Conservation (phyloP, 2,797 vertebrate genomes). For the Decapterus maruadsi region DNA sequence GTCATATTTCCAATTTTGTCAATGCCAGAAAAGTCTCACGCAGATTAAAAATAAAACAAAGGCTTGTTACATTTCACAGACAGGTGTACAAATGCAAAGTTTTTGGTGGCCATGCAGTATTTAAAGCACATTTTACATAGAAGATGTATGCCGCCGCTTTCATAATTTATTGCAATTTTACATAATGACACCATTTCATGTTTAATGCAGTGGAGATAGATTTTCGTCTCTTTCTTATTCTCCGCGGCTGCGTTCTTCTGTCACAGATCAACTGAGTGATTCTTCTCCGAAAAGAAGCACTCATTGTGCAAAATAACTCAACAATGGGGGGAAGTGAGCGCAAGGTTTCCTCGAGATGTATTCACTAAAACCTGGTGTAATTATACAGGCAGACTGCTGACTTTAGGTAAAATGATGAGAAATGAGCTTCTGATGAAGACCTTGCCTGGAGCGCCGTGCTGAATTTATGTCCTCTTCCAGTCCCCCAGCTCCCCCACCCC, state of each 20-base stretch:
- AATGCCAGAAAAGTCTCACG: slow-evolving; percentile 3
- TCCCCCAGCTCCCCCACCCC: slow-evolving; percentile 25
- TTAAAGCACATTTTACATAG: slow-evolving; percentile 55
- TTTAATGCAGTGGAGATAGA: slow-evolving; percentile 68
- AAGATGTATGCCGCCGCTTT: slow-evolving; percentile 46
- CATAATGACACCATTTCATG: slow-evolving; percentile 72
- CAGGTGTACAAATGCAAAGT: slow-evolving; percentile 34
- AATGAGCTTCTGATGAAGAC: slow-evolving; percentile 83
- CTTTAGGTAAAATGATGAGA: slow-evolving; percentile 83
- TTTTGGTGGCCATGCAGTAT: slow-evolving; percentile 43
- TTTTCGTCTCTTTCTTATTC: slow-evolving; percentile 45
- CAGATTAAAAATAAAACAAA: slow-evolving; percentile 22
- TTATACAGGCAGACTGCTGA: slow-evolving; percentile 82
- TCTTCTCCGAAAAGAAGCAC: slow-evolving; percentile 10
- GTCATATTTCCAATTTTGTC: slow-evolving; percentile 7
- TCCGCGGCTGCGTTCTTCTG: slow-evolving; percentile 26
- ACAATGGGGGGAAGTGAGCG: slow-evolving; percentile 31
- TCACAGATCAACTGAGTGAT: slow-evolving; percentile 53
- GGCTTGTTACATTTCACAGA: slow-evolving; percentile 4
- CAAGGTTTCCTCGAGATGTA: slow-evolving; percentile 49
- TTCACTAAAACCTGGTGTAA: slow-evolving; percentile 73
- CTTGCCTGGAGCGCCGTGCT: slow-evolving; percentile 79
- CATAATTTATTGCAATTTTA: slow-evolving; percentile 71
- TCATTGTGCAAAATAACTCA: slow-evolving; percentile 59
- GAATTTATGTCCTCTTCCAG: slow-evolving; percentile 81